Evolutionary conservation across 1,140 invertebrate species (phyloP).

Genomic region (Heliconius congener): DNA sequence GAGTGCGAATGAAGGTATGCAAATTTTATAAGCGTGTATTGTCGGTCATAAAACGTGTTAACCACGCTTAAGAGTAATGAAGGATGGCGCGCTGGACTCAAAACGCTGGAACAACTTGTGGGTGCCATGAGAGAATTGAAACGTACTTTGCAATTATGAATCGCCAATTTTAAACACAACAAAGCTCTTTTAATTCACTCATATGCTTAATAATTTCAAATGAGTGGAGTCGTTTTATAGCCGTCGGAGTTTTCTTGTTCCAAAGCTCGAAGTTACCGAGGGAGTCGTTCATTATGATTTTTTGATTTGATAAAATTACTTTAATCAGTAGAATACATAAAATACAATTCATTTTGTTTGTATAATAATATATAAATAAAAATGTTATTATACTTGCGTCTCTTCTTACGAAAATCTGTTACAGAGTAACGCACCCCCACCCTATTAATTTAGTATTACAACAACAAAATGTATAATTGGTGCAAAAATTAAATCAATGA

Average conservation of each 20-base stretch:
- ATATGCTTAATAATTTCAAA: conserved; percentile 25
- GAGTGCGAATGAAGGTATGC: conserved; percentile 79
- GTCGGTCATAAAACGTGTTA: conserved; percentile 64
- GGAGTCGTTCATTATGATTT: too few species aligned
- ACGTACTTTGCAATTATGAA: conserved; percentile 59
- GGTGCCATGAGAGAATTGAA: conserved; percentile 55
- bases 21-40: conserved; percentile 79
- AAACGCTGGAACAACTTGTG: conserved; percentile 48
- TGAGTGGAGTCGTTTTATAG: not conserved
- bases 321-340: not conserved
- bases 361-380: too few species aligned
- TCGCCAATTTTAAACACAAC: conserved; percentile 40
- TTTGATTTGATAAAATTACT: too few species aligned
- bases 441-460: not conserved
- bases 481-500: conserved; percentile 47
- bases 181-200: conserved; percentile 30
- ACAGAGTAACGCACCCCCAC: not conserved
- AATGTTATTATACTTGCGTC: not conserved
- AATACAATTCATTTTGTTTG: not conserved
- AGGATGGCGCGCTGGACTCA: conserved; percentile 48
- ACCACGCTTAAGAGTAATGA: conserved; percentile 53
- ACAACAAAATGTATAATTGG: conserved; percentile 27
- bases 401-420: not conserved
- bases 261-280: not conserved
- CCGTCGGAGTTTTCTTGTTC: not conserved